These are phyloP conservation scores for Cheilosia pagana DNA, from an alignment of 2,888 invertebrate species.

Conservation along the genomic window DNA sequence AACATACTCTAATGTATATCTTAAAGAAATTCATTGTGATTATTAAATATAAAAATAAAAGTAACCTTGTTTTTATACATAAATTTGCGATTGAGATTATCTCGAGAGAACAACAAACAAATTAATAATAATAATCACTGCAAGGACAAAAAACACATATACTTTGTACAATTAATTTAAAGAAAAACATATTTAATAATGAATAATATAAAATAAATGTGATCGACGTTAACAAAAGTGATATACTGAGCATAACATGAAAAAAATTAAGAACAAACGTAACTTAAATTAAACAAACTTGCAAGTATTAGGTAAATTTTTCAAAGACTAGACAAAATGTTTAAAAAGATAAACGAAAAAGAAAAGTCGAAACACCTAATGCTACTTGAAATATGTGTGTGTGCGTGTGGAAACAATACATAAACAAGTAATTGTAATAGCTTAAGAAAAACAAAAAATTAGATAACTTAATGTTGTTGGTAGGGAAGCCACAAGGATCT, in stretches of 20 bases:
- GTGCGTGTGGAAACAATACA: constrained; percentile 13
- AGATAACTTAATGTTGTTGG: constrained; percentile 28
- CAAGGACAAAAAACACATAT: constrained; percentile 37
- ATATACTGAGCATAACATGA: constrained; percentile 72
- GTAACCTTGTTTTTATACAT: constrained; percentile 59
- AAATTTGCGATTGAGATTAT: constrained; percentile 58
- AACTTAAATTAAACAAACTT: constrained; percentile 24
- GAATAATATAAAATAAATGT: constrained; percentile 57
- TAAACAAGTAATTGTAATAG: constrained; percentile 36
- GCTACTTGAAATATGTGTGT: constrained; percentile 13
- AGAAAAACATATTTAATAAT: constrained; percentile 33
- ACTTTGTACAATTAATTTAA: constrained; percentile 56
- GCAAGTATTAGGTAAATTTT: constrained; percentile 68
- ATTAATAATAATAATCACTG: constrained; percentile 51
- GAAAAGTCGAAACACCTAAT: constrained; percentile 24
- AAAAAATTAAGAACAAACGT: constrained; percentile 44
- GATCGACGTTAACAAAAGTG: constrained; percentile 73
- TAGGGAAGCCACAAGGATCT: constrained; percentile 6
- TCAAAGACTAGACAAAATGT: constrained; percentile 63
- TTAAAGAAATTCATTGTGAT: constrained; percentile 69
- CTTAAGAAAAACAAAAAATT: constrained; percentile 8
- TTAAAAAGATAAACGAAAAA: constrained; percentile 10
- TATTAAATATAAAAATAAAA: constrained; percentile 36
- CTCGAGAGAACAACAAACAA: constrained; percentile 22
- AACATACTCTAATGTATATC: constrained; percentile 53